Evolutionary conservation across 2,113 vertebrate species (phyloP).

Genomic region (Bujurquina vittata): DNA sequence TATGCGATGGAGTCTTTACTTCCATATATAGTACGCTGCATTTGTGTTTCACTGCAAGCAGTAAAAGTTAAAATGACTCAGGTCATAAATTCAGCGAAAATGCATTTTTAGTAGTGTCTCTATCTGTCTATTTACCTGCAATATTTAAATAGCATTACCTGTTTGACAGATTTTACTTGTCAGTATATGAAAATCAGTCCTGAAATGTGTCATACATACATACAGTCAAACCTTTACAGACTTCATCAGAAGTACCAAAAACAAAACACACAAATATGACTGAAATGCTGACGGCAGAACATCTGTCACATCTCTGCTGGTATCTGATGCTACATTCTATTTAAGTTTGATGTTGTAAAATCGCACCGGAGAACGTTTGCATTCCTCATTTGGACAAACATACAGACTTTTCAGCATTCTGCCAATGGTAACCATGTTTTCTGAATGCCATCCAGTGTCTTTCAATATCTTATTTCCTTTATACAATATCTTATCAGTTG

Average conservation of each 20-base stretch:
- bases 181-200: neutral
- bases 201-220: no score
- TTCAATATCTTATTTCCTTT: neutral
- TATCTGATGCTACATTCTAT: neutral
- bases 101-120: neutral
- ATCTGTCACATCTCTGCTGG: neutral
- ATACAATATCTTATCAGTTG: neutral
- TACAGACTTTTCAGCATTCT: neutral
- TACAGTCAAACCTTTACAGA: neutral
- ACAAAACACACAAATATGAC: neutral
- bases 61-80: neutral
- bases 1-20: neutral
- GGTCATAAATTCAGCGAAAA: neutral
- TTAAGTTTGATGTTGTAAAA: neutral
- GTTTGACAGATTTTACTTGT: neutral
- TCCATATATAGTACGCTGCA: neutral
- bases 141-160: neutral
- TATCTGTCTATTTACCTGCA: neutral
- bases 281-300: neutral
- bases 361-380: neutral
- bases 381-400: fast-evolving
- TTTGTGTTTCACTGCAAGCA: neutral
- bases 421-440: neutral
- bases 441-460: neutral
- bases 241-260: neutral